Conservation (phyloP, 2,797 vertebrate species). For the Novumbra hubbsi region DNA sequence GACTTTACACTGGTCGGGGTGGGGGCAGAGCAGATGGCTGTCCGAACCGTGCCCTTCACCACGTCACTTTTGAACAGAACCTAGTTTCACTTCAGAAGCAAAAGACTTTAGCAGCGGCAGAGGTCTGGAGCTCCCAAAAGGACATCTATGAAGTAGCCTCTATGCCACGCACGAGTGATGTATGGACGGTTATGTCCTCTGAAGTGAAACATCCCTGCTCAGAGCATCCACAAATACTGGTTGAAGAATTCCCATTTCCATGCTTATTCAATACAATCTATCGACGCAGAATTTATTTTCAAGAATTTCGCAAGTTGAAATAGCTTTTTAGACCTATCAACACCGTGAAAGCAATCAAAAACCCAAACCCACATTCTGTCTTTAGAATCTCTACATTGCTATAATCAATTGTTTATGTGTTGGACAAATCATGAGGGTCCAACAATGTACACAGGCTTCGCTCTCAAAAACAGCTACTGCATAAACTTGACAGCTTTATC, state of each 20-base stretch:
- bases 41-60: neutral
- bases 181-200: slow-evolving; percentile 4
- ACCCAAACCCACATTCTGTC: neutral
- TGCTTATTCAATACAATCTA: neutral
- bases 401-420: neutral
- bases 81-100: neutral
- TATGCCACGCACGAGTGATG: slow-evolving; percentile 22
- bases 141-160: slow-evolving; percentile 18
- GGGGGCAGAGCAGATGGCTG: neutral
- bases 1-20: neutral
- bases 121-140: slow-evolving; percentile 35
- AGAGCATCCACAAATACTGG: neutral
- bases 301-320: neutral
- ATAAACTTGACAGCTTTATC: neutral
- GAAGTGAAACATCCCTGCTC: neutral
- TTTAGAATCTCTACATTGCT: neutral
- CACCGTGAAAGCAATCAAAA: neutral
- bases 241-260: neutral
- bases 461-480: neutral
- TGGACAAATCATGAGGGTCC: neutral
- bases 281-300: neutral
- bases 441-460: neutral
- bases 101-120: slow-evolving; percentile 33
- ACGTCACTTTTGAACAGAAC: neutral
- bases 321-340: neutral